Conservation (phyloP, 2,113 vertebrate genomes). For the Calypte anna region DNA sequence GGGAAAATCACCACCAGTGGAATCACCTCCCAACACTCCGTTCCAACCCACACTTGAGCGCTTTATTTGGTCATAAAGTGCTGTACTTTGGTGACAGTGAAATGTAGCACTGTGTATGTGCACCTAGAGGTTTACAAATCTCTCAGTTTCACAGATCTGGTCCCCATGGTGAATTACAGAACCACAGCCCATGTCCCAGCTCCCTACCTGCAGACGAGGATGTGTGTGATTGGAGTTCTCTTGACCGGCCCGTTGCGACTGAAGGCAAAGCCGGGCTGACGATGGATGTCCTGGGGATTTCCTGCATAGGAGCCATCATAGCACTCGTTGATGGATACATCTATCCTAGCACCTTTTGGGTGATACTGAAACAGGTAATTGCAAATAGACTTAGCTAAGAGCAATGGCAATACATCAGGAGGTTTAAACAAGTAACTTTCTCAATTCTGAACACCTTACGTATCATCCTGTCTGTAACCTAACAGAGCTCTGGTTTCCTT, state of each 20-base stretch:
- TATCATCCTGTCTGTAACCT: background rate
- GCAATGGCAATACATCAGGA: background rate
- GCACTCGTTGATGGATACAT: conserved; percentile 98
- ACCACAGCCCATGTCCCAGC: background rate
- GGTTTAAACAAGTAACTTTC: background rate
- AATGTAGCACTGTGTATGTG: background rate
- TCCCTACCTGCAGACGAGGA: conserved; percentile 93
- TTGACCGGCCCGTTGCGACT: conserved; percentile 98
- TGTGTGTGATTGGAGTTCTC: conserved; percentile 95
- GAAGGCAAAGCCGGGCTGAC: conserved; percentile 97
- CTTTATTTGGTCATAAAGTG: background rate
- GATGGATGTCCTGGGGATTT: conserved; percentile 99
- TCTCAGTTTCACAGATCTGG: background rate
- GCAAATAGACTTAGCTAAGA: background rate
- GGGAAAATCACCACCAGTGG: background rate
- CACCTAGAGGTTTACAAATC: background rate
- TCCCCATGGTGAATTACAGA: background rate
- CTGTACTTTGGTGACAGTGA: background rate
- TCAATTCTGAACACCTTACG: background rate
- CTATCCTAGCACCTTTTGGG: conserved; percentile 97
- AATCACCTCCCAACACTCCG: background rate
- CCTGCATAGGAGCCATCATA: conserved; percentile 98
- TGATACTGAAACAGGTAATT: conserved; percentile 86
- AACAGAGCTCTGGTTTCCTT: background rate
- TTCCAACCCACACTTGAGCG: background rate